These are phyloP conservation scores for Sparidentex hasta DNA, from an alignment of 2,797 vertebrate species.

Conservation along the genomic window DNA sequence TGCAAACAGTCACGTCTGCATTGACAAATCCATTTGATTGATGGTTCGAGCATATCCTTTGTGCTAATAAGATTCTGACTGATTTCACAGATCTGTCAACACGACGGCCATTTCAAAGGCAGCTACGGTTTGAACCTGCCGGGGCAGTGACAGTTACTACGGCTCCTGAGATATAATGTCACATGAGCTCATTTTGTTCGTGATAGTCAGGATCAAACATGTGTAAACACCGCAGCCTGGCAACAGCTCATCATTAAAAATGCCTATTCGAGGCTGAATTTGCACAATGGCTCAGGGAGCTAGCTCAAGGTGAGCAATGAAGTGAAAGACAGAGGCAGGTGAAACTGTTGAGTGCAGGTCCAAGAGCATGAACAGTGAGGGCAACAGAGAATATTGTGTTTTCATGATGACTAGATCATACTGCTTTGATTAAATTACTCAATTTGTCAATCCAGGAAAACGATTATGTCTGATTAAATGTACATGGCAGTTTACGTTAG, in stretches of 20 bases:
- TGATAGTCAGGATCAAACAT: background rate
- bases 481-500: too few relatives aligned
- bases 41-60: background rate
- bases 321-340: background rate
- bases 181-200: slow-evolving; percentile 14
- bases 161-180: background rate
- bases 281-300: background rate
- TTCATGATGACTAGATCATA: too few relatives aligned
- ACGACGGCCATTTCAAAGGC: background rate
- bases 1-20: background rate
- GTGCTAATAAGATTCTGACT: background rate
- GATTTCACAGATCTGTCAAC: background rate
- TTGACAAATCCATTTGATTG: background rate
- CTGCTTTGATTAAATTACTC: too few relatives aligned
- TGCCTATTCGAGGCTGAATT: background rate
- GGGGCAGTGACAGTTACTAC: background rate
- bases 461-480: too few relatives aligned
- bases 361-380: background rate
- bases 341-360: background rate
- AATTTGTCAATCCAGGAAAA: too few relatives aligned
- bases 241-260: background rate
- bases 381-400: too few relatives aligned
- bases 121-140: background rate
- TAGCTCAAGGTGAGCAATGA: background rate
- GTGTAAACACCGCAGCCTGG: background rate